Evolutionary conservation across 2,113 vertebrate species (phyloP), one percentile per base, ranked within the genome.

Genomic region (Tapirus terrestris): DNA sequence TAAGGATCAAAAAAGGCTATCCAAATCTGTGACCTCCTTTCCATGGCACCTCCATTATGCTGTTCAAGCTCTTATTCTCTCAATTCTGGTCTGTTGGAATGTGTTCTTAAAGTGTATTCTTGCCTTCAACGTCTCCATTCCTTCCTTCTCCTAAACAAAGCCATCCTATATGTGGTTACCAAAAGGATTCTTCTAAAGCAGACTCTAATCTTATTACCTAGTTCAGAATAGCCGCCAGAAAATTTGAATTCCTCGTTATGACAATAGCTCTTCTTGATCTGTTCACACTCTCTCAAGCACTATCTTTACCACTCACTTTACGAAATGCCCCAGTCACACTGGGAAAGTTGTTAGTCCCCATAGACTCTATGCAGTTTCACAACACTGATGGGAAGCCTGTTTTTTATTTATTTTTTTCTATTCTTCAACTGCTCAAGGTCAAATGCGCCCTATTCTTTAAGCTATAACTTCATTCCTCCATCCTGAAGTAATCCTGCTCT

Each of bases 111-210:
- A 16, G n/a, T 8, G 10, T 25, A 3, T 36, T 53, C 20, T 72
- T 72, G 45, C 11, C 17, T 18, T 60, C 29, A 89, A 18, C 1
- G 0, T 73, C 70, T 94, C 36, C 20, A 16, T 39, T n/a, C 27
- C 21, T 79, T 79, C 9, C 20, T n/a, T 33, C 33, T 81, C 61
- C 70, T 72, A 43, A 88, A 5, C n/a, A 79, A 95, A 84, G 18
- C 2, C 27, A 51, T 33, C 2, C 0, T 14, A 11, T 6, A 11
- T 23, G n/a, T 4, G n/a, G 18, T 63, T 51, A 39, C 2, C 25
- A 51, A 85, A 51, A 13, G 60, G 33, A 33, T 39, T 31, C 1
- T 48, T 87, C 23, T 45, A 36, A 82, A 31, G 5, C 27, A 73
- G 31, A 36, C 17, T 39, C 29, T 36, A 3, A 5, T 72, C 7